Evolutionary conservation across 2,113 vertebrate species (phyloP), one percentile per base, ranked within the genome.

Genomic region (Neofelis nebulosa): DNA sequence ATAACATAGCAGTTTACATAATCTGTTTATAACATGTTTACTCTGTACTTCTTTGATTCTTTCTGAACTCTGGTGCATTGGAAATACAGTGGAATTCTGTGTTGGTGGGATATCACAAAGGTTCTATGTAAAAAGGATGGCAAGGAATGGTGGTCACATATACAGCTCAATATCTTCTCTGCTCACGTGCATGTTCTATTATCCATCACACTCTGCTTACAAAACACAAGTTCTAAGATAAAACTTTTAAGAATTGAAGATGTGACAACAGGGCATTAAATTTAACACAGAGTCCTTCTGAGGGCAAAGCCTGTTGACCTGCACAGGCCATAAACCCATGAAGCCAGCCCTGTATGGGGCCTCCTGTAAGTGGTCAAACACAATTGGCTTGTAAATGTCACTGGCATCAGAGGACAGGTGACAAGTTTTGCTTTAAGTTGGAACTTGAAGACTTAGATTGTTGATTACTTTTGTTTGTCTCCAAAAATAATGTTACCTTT

Each of bases 401-500:
- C 33, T 81, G 61, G 41, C 38, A 76, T 89, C 19, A 88, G 14
- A 73, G 14, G 25, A 23, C 16, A 36, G 4, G 23, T 92, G 48
- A 94, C 31, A 93, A 71, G 33, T 73, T 85, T 71, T 92, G 14
- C 4, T 71, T 65, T 84, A 84, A 80, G 9, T 71, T 88, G n/a
- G 16, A 97, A 91, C 31, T 82, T 63, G 14, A 63, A 91, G 25
- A 73, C 27, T 85, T 87, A 25, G 50, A 36, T 45, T 69, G 15
- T 76, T 87, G 21, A 89, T 87, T 25, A 93, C 55, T 84, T 84
- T 50, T 38, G 27, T 96, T 95, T 73, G 13, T 41, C 7, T 87
- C 27, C 68, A 94, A 95, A 95, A 80, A 66, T 50, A 92, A 92
- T 94, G 38, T 29, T 69, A 89, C 66, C 18, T 95, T 84, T 68